These are phyloP conservation scores for Octodon degus DNA, from an alignment of 2,113 vertebrate genomes.

Conservation along the genomic window DNA sequence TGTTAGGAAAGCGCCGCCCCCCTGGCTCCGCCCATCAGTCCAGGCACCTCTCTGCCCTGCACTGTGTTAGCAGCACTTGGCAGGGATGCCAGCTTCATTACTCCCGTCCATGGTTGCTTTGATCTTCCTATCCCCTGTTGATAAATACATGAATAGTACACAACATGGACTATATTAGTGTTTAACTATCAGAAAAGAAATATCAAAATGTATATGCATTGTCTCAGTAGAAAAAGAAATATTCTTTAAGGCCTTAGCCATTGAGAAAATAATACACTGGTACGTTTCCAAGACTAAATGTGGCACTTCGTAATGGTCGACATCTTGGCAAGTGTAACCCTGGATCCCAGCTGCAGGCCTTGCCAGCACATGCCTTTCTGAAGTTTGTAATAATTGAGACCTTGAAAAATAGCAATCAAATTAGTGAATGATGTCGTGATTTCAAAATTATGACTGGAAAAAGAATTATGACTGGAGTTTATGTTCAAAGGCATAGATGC, in stretches of 20 bases:
- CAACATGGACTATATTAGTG: background rate
- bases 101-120: background rate
- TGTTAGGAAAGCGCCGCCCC: background rate
- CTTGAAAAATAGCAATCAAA: constrained; percentile 54
- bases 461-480: background rate
- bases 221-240: background rate
- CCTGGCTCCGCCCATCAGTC: background rate
- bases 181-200: background rate
- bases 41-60: no score
- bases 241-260: background rate
- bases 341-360: background rate
- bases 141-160: background rate
- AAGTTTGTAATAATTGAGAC: constrained; percentile 37
- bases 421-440: background rate
- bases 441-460: constrained; percentile 9
- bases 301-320: background rate
- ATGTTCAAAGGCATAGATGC: background rate
- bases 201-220: background rate
- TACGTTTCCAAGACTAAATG: constrained; percentile 2
- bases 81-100: background rate
- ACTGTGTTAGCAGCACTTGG: background rate
- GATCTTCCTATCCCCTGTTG: background rate
- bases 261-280: background rate
- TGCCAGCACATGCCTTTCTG: constrained; percentile 9
- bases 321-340: background rate